phyloP scores from a whole-genome alignment of 2,888 invertebrate species.

The Bombylius major region DNA sequence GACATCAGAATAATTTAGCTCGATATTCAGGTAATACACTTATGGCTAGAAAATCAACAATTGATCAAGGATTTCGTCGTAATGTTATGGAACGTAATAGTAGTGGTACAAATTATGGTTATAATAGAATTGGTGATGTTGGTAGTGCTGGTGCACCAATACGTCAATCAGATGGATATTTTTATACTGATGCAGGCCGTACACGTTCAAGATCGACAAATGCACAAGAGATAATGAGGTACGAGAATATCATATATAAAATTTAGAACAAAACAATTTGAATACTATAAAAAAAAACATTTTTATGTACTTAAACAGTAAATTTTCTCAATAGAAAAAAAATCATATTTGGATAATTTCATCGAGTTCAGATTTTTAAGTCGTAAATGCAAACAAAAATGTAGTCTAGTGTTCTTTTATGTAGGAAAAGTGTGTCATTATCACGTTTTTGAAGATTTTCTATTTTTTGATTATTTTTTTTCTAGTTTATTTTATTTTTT shows the following conservation, averaged over 20 bases:
- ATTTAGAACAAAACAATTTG: neutral
- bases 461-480: too few species aligned
- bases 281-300: neutral
- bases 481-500: too few species aligned
- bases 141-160: constrained; percentile 15
- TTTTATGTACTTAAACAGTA: too few species aligned
- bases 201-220: constrained; percentile 5
- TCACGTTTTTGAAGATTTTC: too few species aligned
- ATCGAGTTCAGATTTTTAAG: too few species aligned
- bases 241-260: constrained; percentile 10
- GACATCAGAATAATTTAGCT: too few species aligned
- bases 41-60: neutral
- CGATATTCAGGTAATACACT: too few species aligned
- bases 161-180: constrained; percentile 24
- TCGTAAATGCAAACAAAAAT: too few species aligned
- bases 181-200: constrained; percentile 13
- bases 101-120: neutral
- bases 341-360: too few species aligned
- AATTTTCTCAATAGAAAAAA: too few species aligned
- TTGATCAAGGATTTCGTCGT: neutral
- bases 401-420: too few species aligned
- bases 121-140: neutral
- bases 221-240: constrained; percentile 22
- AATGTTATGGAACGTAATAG: neutral
- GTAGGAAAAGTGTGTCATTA: too few species aligned